These are phyloP conservation scores for Nanorana parkeri DNA, from an alignment of 2,113 vertebrate genomes.

Conservation along the genomic window DNA sequence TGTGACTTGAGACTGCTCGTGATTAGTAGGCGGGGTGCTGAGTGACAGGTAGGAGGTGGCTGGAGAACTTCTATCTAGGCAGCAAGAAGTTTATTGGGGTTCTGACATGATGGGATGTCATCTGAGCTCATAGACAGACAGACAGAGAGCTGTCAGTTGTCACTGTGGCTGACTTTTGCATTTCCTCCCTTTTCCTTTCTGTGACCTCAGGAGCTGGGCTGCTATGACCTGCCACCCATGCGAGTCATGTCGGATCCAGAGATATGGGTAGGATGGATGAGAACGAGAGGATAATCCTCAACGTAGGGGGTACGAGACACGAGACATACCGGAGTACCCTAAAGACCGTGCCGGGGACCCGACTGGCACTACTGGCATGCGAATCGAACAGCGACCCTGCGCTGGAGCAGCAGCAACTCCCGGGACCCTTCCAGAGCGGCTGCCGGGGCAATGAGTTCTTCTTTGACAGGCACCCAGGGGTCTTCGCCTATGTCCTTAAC, in stretches of 20 bases:
- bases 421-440: conserved; percentile 70
- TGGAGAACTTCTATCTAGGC: neutral
- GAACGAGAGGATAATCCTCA: conserved; percentile 98
- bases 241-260: conserved; percentile 92
- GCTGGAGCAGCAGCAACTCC: conserved; percentile 74
- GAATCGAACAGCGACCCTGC: conserved; percentile 84
- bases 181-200: conserved; percentile 16
- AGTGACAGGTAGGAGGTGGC: conserved; percentile 36
- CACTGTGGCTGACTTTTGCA: neutral
- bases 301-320: conserved; percentile 94
- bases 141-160: too few relatives aligned
- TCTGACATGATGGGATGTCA: too few relatives aligned
- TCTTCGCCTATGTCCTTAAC: conserved; percentile 93
- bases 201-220: conserved; percentile 30
- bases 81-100: conserved; percentile 10
- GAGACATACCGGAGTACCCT: conserved; percentile 95
- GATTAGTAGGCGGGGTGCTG: conserved; percentile 6
- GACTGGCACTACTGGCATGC: conserved; percentile 90
- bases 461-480: conserved; percentile 93
- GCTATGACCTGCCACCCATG: conserved; percentile 54
- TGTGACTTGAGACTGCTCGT: conserved; percentile 58
- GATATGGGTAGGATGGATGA: conserved; percentile 97
- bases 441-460: conserved; percentile 86
- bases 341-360: conserved; percentile 93
- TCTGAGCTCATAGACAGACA: too few relatives aligned